These are phyloP conservation scores for Forbesichthys agassizii DNA, from an alignment of 2,113 vertebrate genomes.

Conservation along the genomic window DNA sequence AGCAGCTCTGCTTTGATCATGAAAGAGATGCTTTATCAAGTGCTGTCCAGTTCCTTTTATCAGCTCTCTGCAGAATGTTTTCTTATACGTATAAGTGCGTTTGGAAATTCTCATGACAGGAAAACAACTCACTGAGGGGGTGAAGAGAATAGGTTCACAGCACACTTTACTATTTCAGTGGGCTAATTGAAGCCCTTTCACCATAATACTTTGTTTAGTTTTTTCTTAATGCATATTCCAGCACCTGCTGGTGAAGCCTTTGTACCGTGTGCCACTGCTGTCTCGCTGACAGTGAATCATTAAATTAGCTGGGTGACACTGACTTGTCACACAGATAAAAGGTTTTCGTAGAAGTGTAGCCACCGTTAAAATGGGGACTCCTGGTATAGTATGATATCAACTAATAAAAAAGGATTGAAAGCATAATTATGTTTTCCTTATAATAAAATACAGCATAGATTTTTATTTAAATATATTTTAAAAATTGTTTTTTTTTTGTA, in stretches of 20 bases:
- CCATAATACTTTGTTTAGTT: not conserved
- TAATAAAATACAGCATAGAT: no score
- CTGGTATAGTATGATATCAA: not conserved
- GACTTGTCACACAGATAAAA: slow-evolving; percentile 40
- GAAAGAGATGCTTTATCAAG: slow-evolving; percentile 28
- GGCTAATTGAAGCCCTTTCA: slow-evolving; percentile 34
- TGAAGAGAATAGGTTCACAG: slow-evolving; percentile 4
- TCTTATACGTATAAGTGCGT: slow-evolving; percentile 29
- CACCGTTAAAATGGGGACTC: not conserved
- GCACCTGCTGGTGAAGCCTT: slow-evolving; percentile 26
- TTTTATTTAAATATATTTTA: no score
- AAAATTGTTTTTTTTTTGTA: no score
- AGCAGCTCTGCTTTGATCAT: slow-evolving; percentile 24
- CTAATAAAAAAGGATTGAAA: not conserved
- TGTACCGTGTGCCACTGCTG: not conserved
- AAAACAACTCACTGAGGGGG: slow-evolving; percentile 6
- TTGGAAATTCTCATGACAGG: slow-evolving; percentile 20
- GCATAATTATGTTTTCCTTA: no score
- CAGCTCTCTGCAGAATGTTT: slow-evolving; percentile 28
- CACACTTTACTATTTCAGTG: slow-evolving; percentile 15
- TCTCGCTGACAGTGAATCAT: slow-evolving; percentile 20
- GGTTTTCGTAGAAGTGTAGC: slow-evolving; percentile 11
- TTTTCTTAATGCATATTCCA: slow-evolving; percentile 33
- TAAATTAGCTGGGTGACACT: slow-evolving; percentile 38
- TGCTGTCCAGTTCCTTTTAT: slow-evolving; percentile 29